Evolutionary conservation across 2,113 vertebrate genomes (phyloP).

Genomic region (Apus apus): DNA sequence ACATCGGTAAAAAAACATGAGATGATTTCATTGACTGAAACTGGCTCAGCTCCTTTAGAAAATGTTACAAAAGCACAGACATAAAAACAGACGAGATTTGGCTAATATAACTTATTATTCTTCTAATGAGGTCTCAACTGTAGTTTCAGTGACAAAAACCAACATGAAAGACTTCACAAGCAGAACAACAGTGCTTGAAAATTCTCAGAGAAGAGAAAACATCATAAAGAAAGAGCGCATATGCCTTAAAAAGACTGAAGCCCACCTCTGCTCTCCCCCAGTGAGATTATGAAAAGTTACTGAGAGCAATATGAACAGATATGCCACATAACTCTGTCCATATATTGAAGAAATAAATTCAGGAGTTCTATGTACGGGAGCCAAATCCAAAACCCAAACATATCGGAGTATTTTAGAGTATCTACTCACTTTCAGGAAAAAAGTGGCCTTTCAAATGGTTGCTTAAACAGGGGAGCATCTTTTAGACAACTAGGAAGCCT

Average conservation of each 20-base stretch:
- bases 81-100: neutral
- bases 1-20: fast-evolving
- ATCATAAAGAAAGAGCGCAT: neutral
- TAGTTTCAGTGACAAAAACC: neutral
- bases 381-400: neutral
- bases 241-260: neutral
- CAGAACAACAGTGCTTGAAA: neutral
- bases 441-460: neutral
- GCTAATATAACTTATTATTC: neutral
- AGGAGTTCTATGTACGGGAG: neutral
- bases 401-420: neutral
- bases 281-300: neutral
- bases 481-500: neutral
- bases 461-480: neutral
- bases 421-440: neutral
- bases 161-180: neutral
- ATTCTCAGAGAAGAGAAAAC: neutral
- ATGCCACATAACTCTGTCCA: neutral
- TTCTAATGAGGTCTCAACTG: neutral
- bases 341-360: neutral
- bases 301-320: neutral
- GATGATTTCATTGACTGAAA: neutral
- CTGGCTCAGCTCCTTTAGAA: neutral
- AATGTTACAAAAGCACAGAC: neutral
- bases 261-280: neutral